These are phyloP conservation scores for Chrysopilus asiliformis DNA, from an alignment of 2,888 invertebrate species.

Conservation along the genomic window DNA sequence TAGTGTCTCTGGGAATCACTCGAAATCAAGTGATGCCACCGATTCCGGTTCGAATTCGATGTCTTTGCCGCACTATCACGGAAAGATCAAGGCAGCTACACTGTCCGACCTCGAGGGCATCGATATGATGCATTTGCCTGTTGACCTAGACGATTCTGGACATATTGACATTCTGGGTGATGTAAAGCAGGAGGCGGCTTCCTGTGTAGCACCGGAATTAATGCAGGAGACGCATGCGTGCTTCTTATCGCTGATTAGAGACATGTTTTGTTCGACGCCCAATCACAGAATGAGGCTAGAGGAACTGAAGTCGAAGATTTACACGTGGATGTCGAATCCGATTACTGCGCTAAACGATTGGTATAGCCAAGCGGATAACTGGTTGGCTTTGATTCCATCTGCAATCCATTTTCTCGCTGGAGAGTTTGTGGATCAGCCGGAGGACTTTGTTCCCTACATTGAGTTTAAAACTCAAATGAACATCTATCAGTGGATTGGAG, in stretches of 20 bases:
- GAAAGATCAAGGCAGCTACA: constrained; percentile 29
- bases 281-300: constrained; percentile 71
- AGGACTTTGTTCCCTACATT: constrained; percentile 78
- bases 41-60: background rate
- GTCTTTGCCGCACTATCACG: constrained; percentile 10
- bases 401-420: constrained; percentile 76
- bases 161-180: constrained; percentile 40
- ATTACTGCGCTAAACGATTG: constrained; percentile 72
- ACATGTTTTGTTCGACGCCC: constrained; percentile 71
- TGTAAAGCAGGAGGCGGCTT: constrained; percentile 37
- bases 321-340: constrained; percentile 63
- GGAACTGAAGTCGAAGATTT: constrained; percentile 59
- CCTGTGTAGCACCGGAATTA: constrained; percentile 37
- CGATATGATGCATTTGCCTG: constrained; percentile 66
- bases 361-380: constrained; percentile 56
- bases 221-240: constrained; percentile 73
- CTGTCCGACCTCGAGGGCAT: constrained; percentile 44
- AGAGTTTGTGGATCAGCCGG: constrained; percentile 64
- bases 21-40: background rate
- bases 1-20: background rate
- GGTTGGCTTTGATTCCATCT: constrained; percentile 61
- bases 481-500: constrained; percentile 73
- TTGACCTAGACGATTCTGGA: constrained; percentile 52
- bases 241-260: constrained; percentile 78
- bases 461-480: constrained; percentile 63